phyloP scores from a whole-genome alignment of 2,888 invertebrate genomes.

The Drosophila phalerata region DNA sequence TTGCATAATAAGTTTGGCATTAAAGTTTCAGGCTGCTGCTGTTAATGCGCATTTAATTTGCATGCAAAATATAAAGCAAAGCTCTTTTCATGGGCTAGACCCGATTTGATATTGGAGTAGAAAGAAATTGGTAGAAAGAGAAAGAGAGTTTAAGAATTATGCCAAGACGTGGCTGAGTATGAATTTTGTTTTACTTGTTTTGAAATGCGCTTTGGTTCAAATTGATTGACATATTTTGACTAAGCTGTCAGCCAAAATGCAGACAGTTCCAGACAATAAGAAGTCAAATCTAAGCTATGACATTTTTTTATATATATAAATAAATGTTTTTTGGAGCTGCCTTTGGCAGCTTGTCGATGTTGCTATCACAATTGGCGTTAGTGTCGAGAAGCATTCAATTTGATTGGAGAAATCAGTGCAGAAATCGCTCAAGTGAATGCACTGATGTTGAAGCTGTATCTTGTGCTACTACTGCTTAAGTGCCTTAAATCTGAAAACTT shows the following conservation, averaged over 20 bases:
- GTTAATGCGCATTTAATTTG: slow-evolving; percentile 73
- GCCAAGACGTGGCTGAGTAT: slow-evolving; percentile 25
- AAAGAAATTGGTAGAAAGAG: neutral
- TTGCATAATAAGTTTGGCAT: slow-evolving; percentile 63
- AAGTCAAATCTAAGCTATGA: slow-evolving; percentile 31
- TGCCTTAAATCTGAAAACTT: slow-evolving; percentile 27
- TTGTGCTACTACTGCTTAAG: neutral
- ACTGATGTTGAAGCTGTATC: neutral
- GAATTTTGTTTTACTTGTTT: slow-evolving; percentile 57
- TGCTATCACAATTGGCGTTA: slow-evolving; percentile 38
- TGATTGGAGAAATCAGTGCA: slow-evolving; percentile 51
- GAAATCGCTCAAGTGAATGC: slow-evolving; percentile 47
- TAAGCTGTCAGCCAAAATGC: slow-evolving; percentile 70
- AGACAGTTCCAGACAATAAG: slow-evolving; percentile 59
- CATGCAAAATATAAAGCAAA: slow-evolving; percentile 63
- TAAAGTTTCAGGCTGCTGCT: slow-evolving; percentile 57
- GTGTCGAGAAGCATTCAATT: slow-evolving; percentile 50
- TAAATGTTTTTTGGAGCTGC: slow-evolving; percentile 36
- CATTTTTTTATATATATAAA: slow-evolving; percentile 7
- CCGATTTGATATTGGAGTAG: slow-evolving; percentile 8
- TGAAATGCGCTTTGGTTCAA: slow-evolving; percentile 36
- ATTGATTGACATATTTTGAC: slow-evolving; percentile 78
- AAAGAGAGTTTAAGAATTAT: slow-evolving; percentile 11
- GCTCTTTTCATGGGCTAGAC: slow-evolving; percentile 39
- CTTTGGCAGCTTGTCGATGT: slow-evolving; percentile 36